Base-by-base conservation (phyloP, 2,113 vertebrate genomes). In the Peromyscus polionotus region DNA sequence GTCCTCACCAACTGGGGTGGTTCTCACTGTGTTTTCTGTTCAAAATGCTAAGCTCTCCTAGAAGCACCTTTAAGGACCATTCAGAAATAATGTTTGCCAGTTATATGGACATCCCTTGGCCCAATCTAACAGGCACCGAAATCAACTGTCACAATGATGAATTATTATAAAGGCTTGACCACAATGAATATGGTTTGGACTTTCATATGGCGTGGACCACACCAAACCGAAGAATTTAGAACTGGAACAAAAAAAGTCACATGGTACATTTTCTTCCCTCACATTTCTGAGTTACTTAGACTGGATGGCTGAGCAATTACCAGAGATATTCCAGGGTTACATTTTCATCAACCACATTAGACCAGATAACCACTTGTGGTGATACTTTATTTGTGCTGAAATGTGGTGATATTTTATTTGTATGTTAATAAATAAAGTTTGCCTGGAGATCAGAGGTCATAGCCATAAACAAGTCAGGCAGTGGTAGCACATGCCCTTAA, bases 321-420 rank as follows among this genome's bases (percentile, higher is more conserved):
- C 65, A 77, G 83, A 88, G n/a, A 54, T 61, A 76, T 51, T 93
- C 85, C 85, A 91, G 65, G 65, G 81, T 61, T 20, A 42, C 87
- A 68, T 76, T 14, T 42, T 85, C 31, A 65, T 11, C 51, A 87
- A 39, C 28, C 22, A 57, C 73, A 8, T 22, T 54, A 3, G 42
- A 91, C 3, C 65, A 9, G 17, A 59, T 51, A 20, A 59, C 33
- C 59, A 63, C 36, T 24, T 48, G 45, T 48, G 45, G 45, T 48
- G 45, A 48, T 48, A 42, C 42, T 48, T 48, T 48, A 48, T 48
- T 48, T 48, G 45, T 48, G 45, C 45, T 48, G 45, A 48, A 48
- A 48, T 48, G 45, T 48, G 45, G 45, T 48, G 45, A 48, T 48
- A 48, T 48, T 48, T 48, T 48, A 48, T 48, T 48, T 48, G 45